Evolutionary conservation across 2,888 invertebrate genomes (phyloP).

Genomic region (Podabrus alpinus): DNA sequence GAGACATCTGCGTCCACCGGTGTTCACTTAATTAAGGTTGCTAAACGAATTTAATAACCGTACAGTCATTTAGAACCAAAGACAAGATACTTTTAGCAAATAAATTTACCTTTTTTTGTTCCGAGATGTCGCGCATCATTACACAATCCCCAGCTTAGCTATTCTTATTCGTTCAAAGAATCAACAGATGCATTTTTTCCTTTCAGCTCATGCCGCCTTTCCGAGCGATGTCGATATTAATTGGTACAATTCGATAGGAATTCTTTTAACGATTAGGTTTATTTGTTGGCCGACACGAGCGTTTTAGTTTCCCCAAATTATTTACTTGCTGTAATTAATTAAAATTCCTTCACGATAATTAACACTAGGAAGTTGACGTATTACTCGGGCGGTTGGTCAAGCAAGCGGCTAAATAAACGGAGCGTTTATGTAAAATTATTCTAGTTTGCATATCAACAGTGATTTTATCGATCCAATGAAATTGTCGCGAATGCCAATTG

Average conservation of each 20-base stretch:
- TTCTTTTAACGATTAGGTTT: background rate
- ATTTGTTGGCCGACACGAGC: background rate
- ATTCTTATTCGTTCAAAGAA: background rate
- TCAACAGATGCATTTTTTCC: background rate
- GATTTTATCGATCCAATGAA: background rate
- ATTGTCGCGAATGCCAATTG: background rate
- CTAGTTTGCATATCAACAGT: background rate
- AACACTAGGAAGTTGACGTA: background rate
- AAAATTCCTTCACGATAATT: background rate
- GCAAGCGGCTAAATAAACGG: background rate
- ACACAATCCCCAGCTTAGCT: background rate
- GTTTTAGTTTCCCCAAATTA: background rate
- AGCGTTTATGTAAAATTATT: background rate
- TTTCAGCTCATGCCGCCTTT: background rate
- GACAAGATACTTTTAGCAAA: background rate
- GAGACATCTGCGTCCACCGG: conserved; percentile 33
- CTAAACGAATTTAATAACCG: conserved; percentile 38
- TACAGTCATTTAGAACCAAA: conserved; percentile 32
- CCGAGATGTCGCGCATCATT: background rate
- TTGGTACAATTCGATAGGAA: background rate
- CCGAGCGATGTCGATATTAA: background rate
- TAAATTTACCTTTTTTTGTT: conserved; percentile 1
- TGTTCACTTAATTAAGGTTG: conserved; percentile 36
- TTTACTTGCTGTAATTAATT: background rate
- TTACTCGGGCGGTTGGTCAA: background rate